Evolutionary conservation across 2,888 invertebrate species (phyloP).

Genomic region (Watsonalla cultraria): DNA sequence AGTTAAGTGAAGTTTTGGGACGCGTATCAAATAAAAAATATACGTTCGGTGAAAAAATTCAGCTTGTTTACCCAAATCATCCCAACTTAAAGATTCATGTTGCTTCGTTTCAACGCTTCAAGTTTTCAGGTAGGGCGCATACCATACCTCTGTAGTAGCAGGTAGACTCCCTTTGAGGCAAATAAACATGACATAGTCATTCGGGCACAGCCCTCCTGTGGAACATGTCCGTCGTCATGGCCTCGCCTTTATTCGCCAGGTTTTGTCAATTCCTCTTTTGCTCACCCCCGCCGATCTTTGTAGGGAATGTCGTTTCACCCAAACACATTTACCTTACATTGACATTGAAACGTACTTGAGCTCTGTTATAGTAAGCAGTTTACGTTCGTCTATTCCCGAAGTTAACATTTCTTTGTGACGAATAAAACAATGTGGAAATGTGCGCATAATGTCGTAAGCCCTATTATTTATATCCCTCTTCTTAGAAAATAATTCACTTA

Average conservation of each 20-base stretch:
- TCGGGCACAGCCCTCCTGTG: conserved; percentile 49
- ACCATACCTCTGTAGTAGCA: conserved; percentile 32
- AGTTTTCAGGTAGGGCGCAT: conserved; percentile 34
- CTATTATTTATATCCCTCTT: too few species aligned
- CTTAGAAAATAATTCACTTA: too few species aligned
- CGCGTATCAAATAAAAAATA: background rate
- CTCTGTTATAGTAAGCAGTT: conserved; percentile 43
- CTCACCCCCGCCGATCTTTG: conserved; percentile 50
- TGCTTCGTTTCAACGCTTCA: conserved; percentile 52
- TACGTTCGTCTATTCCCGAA: conserved; percentile 25
- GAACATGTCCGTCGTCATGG: conserved; percentile 50
- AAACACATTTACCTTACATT: conserved; percentile 51
- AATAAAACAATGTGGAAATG: background rate
- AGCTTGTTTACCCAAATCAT: conserved; percentile 49
- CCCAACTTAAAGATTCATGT: conserved; percentile 56
- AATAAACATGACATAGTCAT: conserved; percentile 73
- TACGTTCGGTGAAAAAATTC: conserved; percentile 31
- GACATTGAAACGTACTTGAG: conserved; percentile 49
- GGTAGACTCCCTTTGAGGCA: conserved; percentile 62
- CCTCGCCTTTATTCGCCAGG: conserved; percentile 60
- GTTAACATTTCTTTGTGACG: conserved; percentile 21
- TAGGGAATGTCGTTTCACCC: conserved; percentile 43
- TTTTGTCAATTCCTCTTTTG: conserved; percentile 57
- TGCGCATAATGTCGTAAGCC: background rate
- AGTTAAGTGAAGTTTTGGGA: background rate